Percentiles rank a stretch among this genome's conserved stretches.
These are phyloP conservation scores for Lateolabrax maculatus DNA, from an alignment of 2,797 vertebrate genomes.

Conservation along the genomic window DNA sequence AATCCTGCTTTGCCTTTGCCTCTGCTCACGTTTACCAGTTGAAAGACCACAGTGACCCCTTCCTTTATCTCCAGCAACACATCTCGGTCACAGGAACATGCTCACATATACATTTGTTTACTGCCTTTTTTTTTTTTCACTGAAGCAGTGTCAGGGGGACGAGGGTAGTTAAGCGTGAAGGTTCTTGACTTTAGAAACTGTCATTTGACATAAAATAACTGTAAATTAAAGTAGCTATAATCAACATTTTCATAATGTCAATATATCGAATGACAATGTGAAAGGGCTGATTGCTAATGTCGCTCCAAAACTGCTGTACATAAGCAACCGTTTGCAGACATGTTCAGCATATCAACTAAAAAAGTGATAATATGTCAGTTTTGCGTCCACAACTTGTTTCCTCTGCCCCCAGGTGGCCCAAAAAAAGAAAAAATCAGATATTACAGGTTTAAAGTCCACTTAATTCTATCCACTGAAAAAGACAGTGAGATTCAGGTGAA, in stretches of 20 bases:
- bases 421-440: not conserved
- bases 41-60: slow-evolving; percentile 58
- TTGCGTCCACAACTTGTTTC: not conserved
- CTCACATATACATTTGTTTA: slow-evolving; percentile 19
- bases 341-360: not conserved
- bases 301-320: not conserved
- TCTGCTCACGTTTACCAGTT: slow-evolving; percentile 67
- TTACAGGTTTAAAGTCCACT: not conserved
- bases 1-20: slow-evolving; percentile 68
- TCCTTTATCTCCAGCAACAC: slow-evolving; percentile 55
- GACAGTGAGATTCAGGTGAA: no score
- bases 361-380: not conserved
- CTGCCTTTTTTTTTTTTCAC: slow-evolving; percentile 18
- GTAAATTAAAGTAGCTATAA: not conserved
- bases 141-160: not conserved
- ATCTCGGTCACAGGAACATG: slow-evolving; percentile 49
- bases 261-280: not conserved
- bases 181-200: not conserved
- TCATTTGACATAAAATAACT: not conserved
- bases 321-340: no score
- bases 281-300: not conserved
- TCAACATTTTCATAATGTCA: not conserved
- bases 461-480: not conserved
- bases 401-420: not conserved
- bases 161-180: not conserved